Evolutionary conservation across 2,797 vertebrate genomes (phyloP), one percentile per base, ranked within the genome.

Genomic region (Urophycis tenuis): DNA sequence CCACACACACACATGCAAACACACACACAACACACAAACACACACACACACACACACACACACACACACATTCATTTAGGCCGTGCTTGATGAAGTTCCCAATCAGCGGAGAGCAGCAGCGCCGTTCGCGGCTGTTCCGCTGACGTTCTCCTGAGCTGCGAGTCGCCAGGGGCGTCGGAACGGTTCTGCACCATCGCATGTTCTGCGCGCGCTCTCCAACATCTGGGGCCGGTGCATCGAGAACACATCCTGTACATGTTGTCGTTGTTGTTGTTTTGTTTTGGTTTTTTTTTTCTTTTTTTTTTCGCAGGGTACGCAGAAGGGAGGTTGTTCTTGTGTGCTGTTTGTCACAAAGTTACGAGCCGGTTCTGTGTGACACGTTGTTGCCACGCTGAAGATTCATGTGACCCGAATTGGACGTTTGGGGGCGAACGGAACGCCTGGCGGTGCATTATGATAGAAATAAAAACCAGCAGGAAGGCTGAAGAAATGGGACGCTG

Each of bases 31-130:
- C 45, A 49, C 19, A 1, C 45, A 49, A 3, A 88, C 91, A 91
- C 89, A 91, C 85, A 6, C 80, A 79, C 84, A 85, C 88, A 90
- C 80, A 81, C 88, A 82, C 86, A 83, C 79, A 86, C 82, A 84
- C 67, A 80, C 67, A 72, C 79, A 39, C 82, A 81, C n/a, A 22
- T 89, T 92, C 90, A 91, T 93, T 92, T 92, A 60, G 86, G 70
- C 80, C 89, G 11, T 82, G 90, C 81, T 83, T 92, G 92, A 92
- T 93, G 89, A 92, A 91, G 83, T 91, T 92, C 88, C 86, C 87
- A 93, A 93, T 93, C 90, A 94, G 39, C 17, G 91, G 86, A 92
- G 91, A 93, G 92, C 88, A 87, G 87, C 79, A 87, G 84, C 81
- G 80, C 91, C 89, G 85, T 89, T 89, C 88, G 85, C 85, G 86